Evolutionary conservation across 2,113 vertebrate species (phyloP).

Genomic region (Dryoscopus gambensis): DNA sequence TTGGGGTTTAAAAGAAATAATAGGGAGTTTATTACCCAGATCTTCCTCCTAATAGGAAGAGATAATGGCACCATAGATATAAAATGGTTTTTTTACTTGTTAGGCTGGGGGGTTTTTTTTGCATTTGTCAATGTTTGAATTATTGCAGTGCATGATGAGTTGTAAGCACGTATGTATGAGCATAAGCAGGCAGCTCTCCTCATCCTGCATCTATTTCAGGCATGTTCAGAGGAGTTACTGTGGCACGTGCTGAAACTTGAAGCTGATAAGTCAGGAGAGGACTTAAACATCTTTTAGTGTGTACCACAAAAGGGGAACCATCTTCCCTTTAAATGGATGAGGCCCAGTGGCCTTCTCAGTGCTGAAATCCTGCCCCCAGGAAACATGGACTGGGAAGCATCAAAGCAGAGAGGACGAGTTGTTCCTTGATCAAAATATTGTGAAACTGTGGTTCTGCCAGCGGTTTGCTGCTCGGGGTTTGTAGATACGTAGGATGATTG

Average conservation of each 20-base stretch:
- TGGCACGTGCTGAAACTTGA: neutral
- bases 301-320: neutral
- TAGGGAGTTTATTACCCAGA: neutral
- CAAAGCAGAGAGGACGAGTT: neutral
- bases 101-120: neutral
- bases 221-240: neutral
- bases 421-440: conserved; percentile 29
- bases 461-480: neutral
- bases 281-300: neutral
- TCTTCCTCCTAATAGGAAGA: neutral
- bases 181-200: neutral
- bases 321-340: neutral
- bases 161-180: neutral
- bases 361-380: neutral
- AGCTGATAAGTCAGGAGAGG: neutral
- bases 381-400: neutral
- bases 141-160: neutral
- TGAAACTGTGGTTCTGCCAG: conserved; percentile 2
- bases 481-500: neutral
- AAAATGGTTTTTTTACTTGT: neutral
- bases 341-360: neutral
- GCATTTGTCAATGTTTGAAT: neutral
- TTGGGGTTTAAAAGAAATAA: neutral
- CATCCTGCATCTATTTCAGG: neutral
- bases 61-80: neutral